Conservation (phyloP, 2,797 vertebrate genomes). For the Amblyopsis hoosieri region DNA sequence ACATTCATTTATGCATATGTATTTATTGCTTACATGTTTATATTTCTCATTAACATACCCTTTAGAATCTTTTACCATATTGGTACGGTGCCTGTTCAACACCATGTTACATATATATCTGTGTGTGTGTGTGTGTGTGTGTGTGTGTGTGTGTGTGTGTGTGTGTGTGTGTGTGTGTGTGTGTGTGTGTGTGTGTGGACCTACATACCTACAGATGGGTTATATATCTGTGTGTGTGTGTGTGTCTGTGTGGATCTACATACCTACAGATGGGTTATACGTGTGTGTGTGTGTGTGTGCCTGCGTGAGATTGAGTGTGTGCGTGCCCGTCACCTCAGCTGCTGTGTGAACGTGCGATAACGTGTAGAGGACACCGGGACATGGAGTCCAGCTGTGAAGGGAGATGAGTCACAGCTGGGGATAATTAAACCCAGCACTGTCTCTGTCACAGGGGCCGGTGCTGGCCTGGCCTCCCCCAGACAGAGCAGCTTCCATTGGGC, state of each 20-base stretch:
- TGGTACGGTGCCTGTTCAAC: too few relatives aligned
- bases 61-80: too few relatives aligned
- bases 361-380: conserved; percentile 74
- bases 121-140: too few relatives aligned
- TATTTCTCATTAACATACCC: too few relatives aligned
- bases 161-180: neutral
- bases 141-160: neutral
- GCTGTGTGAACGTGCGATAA: conserved; percentile 41
- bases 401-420: conserved; percentile 77
- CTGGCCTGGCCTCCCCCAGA: conserved; percentile 54
- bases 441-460: conserved; percentile 53
- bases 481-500: conserved; percentile 21
- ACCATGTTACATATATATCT: neutral
- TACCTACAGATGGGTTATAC: neutral
- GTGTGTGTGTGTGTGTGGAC: neutral
- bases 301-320: conserved; percentile 9
- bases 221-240: neutral
- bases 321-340: conserved; percentile 59
- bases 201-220: conserved; percentile 1
- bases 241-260: neutral
- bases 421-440: conserved; percentile 77
- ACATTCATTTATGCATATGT: too few relatives aligned
- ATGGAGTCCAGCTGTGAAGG: conserved; percentile 70
- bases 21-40: too few relatives aligned
- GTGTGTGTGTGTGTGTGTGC: conserved; percentile 17